Percentiles rank a stretch among this genome's conserved stretches.
phyloP scores from a whole-genome alignment of 1,140 invertebrate species.

The Drosophila saltans region DNA sequence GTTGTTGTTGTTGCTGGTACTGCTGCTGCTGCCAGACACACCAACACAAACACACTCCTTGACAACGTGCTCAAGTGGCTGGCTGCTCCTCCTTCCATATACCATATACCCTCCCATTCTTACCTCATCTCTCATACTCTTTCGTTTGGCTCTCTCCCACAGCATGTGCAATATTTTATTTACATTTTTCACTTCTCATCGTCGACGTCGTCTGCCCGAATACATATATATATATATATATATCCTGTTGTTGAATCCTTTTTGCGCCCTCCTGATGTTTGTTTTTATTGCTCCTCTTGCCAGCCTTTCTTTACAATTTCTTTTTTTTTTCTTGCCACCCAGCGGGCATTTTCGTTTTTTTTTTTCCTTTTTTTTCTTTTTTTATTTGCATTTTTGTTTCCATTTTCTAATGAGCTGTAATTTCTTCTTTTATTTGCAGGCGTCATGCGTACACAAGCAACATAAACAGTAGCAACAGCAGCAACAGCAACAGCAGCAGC shows the following conservation, averaged over 20 bases:
- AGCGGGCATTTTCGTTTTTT: conserved; percentile 36
- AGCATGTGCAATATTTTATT: conserved; percentile 75
- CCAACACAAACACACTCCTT: conserved; percentile 53
- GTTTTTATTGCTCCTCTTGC: conserved; percentile 53
- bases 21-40: conserved; percentile 37
- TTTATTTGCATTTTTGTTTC: conserved; percentile 71
- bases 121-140: conserved; percentile 26
- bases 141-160: conserved; percentile 5
- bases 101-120: conserved; percentile 11
- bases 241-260: conserved; percentile 70
- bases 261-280: conserved; percentile 51
- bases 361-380: conserved; percentile 39
- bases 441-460: conserved; percentile 75
- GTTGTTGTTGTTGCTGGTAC: conserved; percentile 16
- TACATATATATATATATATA: conserved; percentile 11
- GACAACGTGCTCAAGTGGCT: conserved; percentile 79
- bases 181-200: conserved; percentile 71
- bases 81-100: conserved; percentile 31
- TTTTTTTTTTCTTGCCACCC: conserved; percentile 44
- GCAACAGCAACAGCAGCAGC: conserved; percentile 47
- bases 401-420: conserved; percentile 81
- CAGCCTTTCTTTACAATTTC: conserved; percentile 23
- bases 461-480: conserved; percentile 40
- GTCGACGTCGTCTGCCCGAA: conserved; percentile 62
- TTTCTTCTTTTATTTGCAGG: conserved; percentile 79